These are phyloP conservation scores for Zaprionus ornatus DNA, from an alignment of 1,140 invertebrate species.

Conservation along the genomic window DNA sequence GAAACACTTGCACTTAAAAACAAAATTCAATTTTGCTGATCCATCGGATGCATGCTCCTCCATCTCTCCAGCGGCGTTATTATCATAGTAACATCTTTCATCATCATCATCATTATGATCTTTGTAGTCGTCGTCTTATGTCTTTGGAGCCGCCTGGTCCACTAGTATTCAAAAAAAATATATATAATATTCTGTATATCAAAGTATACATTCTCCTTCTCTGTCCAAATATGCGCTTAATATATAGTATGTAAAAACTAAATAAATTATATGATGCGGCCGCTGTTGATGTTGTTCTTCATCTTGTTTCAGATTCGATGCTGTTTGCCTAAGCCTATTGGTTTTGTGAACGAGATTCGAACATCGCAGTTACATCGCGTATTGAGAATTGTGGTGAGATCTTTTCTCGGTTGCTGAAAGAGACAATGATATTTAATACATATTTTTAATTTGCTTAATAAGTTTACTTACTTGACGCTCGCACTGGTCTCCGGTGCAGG, in stretches of 20 bases:
- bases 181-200: conserved; percentile 17
- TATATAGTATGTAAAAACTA: conserved; percentile 38
- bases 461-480: conserved; percentile 61
- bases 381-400: conserved; percentile 89
- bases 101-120: background rate
- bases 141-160: conserved; percentile 73
- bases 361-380: conserved; percentile 91
- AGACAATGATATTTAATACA: conserved; percentile 10
- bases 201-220: background rate
- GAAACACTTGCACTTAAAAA: conserved; percentile 43
- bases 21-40: conserved; percentile 73
- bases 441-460: background rate
- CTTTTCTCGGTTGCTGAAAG: conserved; percentile 86
- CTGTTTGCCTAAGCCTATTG: conserved; percentile 68
- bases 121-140: conserved; percentile 44
- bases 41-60: conserved; percentile 33
- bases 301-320: conserved; percentile 65
- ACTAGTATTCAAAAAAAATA: conserved; percentile 22
- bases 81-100: conserved; percentile 5
- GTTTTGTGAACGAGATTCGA: conserved; percentile 87
- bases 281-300: conserved; percentile 15
- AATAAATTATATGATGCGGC: conserved; percentile 48
- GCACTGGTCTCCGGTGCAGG: conserved; percentile 61
- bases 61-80: conserved; percentile 46
- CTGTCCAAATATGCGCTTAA: conserved; percentile 16